Percentiles rank a stretch among this genome's conserved stretches.
phyloP scores from a whole-genome alignment of 2,888 invertebrate genomes.

The Cheilosia impressa region DNA sequence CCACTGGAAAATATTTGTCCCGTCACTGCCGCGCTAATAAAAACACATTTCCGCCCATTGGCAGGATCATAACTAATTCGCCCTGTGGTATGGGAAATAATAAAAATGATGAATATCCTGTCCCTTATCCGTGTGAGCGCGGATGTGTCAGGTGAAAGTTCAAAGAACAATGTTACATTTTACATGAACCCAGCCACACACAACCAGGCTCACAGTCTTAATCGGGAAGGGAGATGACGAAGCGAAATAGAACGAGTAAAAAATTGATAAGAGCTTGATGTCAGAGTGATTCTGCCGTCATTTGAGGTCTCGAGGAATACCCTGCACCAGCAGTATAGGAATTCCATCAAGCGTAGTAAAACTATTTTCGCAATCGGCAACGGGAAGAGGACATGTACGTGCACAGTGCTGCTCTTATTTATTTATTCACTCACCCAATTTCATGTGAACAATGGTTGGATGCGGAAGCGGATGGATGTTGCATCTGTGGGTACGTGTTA shows the following conservation, averaged over 20 bases:
- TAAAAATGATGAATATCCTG: slow-evolving; percentile 29
- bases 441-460: slow-evolving; percentile 65
- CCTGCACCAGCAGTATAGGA: slow-evolving; percentile 37
- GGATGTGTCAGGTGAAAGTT: slow-evolving; percentile 44
- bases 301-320: slow-evolving; percentile 41
- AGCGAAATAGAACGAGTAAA: slow-evolving; percentile 25
- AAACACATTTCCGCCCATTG: slow-evolving; percentile 15
- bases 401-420: slow-evolving; percentile 56
- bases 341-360: slow-evolving; percentile 62
- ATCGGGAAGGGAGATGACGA: neutral
- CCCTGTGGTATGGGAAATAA: slow-evolving; percentile 28
- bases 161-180: slow-evolving; percentile 20
- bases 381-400: slow-evolving; percentile 62
- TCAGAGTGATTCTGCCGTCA: slow-evolving; percentile 54
- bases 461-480: slow-evolving; percentile 13
- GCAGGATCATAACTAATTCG: slow-evolving; percentile 25
- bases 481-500: slow-evolving; percentile 47
- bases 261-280: slow-evolving; percentile 48
- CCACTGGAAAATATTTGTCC: slow-evolving; percentile 45
- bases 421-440: slow-evolving; percentile 71
- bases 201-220: neutral
- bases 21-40: slow-evolving; percentile 43
- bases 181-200: slow-evolving; percentile 13
- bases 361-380: slow-evolving; percentile 60
- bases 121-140: neutral